phyloP scores from a whole-genome alignment of 2,797 vertebrate species.

The Sebastes oblongus region DNA sequence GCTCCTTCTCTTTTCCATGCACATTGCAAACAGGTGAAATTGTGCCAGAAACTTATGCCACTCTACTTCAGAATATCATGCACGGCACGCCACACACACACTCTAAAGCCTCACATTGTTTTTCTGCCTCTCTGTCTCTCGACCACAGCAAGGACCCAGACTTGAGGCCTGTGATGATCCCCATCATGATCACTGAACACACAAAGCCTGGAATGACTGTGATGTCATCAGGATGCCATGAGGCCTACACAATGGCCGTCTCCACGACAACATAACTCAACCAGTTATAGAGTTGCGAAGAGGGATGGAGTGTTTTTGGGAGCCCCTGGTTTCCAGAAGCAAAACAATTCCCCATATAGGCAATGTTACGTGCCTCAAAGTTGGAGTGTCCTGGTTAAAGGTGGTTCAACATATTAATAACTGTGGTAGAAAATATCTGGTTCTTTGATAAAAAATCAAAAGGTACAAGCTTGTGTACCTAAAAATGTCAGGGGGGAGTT shows the following conservation, averaged over 20 bases:
- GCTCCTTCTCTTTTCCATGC: neutral
- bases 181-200: conserved; percentile 41
- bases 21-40: neutral
- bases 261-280: conserved; percentile 52
- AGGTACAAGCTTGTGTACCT: neutral
- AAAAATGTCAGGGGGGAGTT: too few species aligned
- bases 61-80: neutral
- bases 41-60: neutral
- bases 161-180: conserved; percentile 31
- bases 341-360: neutral
- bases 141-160: conserved; percentile 15
- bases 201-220: conserved; percentile 38
- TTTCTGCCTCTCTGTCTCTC: conserved; percentile 1
- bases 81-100: neutral
- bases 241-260: conserved; percentile 47
- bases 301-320: neutral
- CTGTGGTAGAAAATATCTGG: neutral
- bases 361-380: neutral
- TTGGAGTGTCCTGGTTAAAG: neutral
- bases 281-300: neutral
- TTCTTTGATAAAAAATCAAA: neutral
- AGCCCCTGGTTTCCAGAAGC: neutral
- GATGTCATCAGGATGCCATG: conserved; percentile 68
- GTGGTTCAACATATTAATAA: neutral
- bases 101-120: neutral